These are phyloP conservation scores for Cirrhinus mrigala DNA, from an alignment of 2,797 vertebrate species.

Conservation along the genomic window DNA sequence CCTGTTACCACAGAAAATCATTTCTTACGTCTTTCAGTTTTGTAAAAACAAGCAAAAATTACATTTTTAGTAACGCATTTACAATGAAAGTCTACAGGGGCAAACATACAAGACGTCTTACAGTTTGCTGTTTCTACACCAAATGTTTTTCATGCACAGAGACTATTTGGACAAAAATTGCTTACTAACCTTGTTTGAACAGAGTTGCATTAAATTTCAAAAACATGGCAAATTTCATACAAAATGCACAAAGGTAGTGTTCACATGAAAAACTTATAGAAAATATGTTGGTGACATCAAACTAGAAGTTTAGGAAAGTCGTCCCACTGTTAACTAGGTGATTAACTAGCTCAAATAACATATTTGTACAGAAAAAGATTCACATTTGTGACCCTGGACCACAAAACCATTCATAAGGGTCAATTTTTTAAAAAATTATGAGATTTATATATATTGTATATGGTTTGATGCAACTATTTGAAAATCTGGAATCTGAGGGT, in stretches of 20 bases:
- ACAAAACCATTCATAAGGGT: too few species aligned
- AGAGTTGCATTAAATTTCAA: not conserved
- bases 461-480: too few species aligned
- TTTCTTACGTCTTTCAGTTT: not conserved
- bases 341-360: constrained; percentile 1
- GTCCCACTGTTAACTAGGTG: not conserved
- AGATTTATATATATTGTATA: too few species aligned
- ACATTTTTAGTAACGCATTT: not conserved
- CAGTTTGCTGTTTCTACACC: not conserved
- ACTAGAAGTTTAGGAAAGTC: not conserved
- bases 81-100: not conserved
- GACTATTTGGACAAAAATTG: not conserved
- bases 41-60: not conserved
- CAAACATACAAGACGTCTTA: not conserved
- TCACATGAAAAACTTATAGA: not conserved
- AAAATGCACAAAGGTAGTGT: not conserved
- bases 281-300: not conserved
- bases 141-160: constrained; percentile 3
- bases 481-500: too few species aligned
- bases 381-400: too few species aligned
- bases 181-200: not conserved
- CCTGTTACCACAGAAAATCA: not conserved
- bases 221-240: not conserved
- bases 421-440: too few species aligned
- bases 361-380: not conserved